These are phyloP conservation scores for Indri indri DNA, from an alignment of 2,113 vertebrate species.

Conservation along the genomic window DNA sequence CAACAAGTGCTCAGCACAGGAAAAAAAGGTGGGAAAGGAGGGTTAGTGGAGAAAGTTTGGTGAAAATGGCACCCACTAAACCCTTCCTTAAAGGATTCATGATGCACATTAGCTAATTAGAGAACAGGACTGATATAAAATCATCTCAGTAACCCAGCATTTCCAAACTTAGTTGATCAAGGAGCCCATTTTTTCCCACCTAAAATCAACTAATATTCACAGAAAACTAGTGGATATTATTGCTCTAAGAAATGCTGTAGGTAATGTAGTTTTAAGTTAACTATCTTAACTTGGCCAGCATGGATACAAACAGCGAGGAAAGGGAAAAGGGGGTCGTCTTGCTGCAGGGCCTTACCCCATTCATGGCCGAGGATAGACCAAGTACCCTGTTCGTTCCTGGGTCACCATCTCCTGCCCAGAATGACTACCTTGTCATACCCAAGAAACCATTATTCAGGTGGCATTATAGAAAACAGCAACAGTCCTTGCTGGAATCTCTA, in stretches of 20 bases:
- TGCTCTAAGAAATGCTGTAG: background rate
- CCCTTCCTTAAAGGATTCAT: background rate
- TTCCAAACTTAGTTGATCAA: background rate
- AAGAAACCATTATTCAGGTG: background rate
- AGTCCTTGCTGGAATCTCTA: background rate
- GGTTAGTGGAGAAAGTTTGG: background rate
- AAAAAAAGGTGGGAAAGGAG: fast-evolving
- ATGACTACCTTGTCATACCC: background rate
- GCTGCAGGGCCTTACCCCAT: too few species aligned
- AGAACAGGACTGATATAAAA: background rate
- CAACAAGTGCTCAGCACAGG: background rate
- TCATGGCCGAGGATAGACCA: background rate
- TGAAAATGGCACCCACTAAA: background rate
- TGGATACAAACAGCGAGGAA: fast-evolving
- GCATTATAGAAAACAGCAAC: background rate
- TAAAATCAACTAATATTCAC: background rate
- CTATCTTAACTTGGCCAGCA: background rate
- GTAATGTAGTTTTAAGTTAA: background rate
- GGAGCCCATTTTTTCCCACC: background rate
- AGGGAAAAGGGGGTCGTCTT: background rate
- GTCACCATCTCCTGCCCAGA: background rate
- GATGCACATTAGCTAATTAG: background rate
- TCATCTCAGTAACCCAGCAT: background rate
- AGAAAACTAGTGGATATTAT: background rate
- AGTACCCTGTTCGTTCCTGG: background rate